Evolutionary conservation across 1,140 invertebrate species (phyloP).

Genomic region (Venustaconcha ellipsiformis): DNA sequence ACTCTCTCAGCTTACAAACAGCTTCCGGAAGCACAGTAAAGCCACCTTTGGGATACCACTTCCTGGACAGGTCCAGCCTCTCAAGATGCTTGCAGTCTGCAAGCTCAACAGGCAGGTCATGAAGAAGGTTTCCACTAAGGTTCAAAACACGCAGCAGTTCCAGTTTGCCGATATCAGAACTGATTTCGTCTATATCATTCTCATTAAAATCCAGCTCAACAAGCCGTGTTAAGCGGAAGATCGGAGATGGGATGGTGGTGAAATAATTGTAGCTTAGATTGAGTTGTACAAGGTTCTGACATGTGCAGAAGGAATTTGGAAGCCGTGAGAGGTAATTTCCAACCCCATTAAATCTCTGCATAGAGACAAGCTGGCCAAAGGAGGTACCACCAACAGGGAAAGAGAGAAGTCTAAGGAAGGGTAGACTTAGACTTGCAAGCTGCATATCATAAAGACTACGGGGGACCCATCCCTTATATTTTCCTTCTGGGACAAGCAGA

Average conservation of each 20-base stretch:
- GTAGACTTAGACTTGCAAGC: constrained; percentile 47
- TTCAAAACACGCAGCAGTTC: constrained; percentile 50
- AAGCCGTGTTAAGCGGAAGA: constrained; percentile 49
- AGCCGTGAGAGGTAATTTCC: constrained; percentile 57
- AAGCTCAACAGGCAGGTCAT: constrained; percentile 47
- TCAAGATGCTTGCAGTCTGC: constrained; percentile 48
- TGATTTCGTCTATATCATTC: constrained; percentile 49
- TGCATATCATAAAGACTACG: constrained; percentile 50
- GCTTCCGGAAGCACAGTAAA: constrained; percentile 50
- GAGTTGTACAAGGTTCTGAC: constrained; percentile 45
- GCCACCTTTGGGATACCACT: constrained; percentile 57
- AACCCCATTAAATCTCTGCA: constrained; percentile 52
- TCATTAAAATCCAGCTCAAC: constrained; percentile 51
- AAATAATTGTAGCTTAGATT: constrained; percentile 59
- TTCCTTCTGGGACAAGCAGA: constrained; percentile 58
- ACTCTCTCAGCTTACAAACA: constrained; percentile 47
- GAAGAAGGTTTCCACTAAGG: constrained; percentile 52
- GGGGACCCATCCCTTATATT: constrained; percentile 62
- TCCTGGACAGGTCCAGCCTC: constrained; percentile 54
- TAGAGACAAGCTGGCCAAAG: constrained; percentile 46
- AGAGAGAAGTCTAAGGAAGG: constrained; percentile 57
- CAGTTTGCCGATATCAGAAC: constrained; percentile 48
- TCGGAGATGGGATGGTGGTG: constrained; percentile 45
- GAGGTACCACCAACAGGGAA: constrained; percentile 60
- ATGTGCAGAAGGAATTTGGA: constrained; percentile 55